Percentiles rank a stretch among this genome's conserved stretches.
Evolutionary conservation across 2,797 vertebrate species (phyloP).

Genomic region (Sphenodon punctatus): DNA sequence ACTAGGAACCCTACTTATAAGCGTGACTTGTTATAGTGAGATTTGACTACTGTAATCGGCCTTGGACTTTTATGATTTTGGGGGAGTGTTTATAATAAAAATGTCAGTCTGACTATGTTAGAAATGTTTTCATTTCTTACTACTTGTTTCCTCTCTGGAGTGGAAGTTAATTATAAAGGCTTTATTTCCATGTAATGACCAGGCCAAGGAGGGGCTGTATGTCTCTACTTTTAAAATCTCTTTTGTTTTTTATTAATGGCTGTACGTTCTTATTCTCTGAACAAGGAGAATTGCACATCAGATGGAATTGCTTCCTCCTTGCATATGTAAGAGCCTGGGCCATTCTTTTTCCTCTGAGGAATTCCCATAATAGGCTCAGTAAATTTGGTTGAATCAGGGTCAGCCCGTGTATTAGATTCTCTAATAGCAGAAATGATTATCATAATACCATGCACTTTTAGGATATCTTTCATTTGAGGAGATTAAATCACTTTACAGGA

Average conservation of each 20-base stretch:
- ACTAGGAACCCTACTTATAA: too few relatives aligned
- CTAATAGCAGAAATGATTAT: constrained; percentile 1
- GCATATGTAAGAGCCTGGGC: not conserved
- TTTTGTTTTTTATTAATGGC: not conserved
- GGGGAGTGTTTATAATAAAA: too few relatives aligned
- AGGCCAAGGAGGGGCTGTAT: not conserved
- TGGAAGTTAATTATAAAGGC: too few relatives aligned
- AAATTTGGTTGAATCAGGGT: not conserved
- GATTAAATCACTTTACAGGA: not conserved
- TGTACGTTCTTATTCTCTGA: not conserved
- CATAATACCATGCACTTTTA: not conserved
- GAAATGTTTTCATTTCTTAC: too few relatives aligned
- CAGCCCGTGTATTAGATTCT: not conserved
- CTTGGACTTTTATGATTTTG: too few relatives aligned
- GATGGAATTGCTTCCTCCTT: not conserved
- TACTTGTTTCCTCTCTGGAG: too few relatives aligned
- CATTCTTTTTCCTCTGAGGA: not conserved
- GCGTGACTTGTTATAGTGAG: too few relatives aligned
- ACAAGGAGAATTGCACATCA: not conserved
- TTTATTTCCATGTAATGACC: not conserved
- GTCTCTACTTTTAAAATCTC: rapidly evolving
- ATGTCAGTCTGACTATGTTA: too few relatives aligned
- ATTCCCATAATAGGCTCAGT: not conserved
- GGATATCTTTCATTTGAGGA: not conserved
- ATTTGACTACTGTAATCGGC: too few relatives aligned